Base-by-base conservation (phyloP, 2,113 vertebrate genomes). In the Phyllostomus discolor region DNA sequence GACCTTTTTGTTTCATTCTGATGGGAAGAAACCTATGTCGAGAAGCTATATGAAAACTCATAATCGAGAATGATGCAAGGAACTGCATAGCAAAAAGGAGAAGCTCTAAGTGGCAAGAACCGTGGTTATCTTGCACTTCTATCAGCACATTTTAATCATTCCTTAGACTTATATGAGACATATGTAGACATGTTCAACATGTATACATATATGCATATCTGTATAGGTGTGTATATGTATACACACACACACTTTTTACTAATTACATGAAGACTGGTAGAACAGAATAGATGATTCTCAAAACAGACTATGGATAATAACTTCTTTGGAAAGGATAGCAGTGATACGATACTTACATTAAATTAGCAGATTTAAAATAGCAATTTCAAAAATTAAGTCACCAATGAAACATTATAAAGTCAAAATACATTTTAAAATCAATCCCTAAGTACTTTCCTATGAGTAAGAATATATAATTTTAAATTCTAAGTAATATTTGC, bases 401-500 rank as follows among this genome's bases (percentile, higher is more conserved):
- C 3, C 1, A 50, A 15, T 76, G 26, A 81, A 76, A 57, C 22
- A 81, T 7, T 84, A 62, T 48, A 72, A 75, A 87, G 12, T 59
- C 50, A 76, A 35, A 95, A 41, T 87, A 24, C 6, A 28, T 75
- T 76, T 28, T 64, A 46, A 91, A 83, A 43, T 76, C 19, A 88
- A 54, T 79, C 12, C 24, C 83, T 38, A 94, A 87, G 76, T 78
- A 10, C 69, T 86, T 8, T 78, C 22, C 35, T n/a, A 28, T 91
- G 59, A 94, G 80, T 46, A 93, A 80, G 16, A 57, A 5, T 41
- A 64, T 72, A 41, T 41, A 41, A 94, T 92, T 96, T 75, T 79
- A 93, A 70, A 70, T 90, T 92, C n/a, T 52, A 10, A 59, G 8
- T 79, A 89, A 84, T 70, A 84, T 81, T 96, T 96, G 28, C 66